Evolutionary conservation across 2,888 invertebrate species (phyloP).

Genomic region (Choreutis nemorana): DNA sequence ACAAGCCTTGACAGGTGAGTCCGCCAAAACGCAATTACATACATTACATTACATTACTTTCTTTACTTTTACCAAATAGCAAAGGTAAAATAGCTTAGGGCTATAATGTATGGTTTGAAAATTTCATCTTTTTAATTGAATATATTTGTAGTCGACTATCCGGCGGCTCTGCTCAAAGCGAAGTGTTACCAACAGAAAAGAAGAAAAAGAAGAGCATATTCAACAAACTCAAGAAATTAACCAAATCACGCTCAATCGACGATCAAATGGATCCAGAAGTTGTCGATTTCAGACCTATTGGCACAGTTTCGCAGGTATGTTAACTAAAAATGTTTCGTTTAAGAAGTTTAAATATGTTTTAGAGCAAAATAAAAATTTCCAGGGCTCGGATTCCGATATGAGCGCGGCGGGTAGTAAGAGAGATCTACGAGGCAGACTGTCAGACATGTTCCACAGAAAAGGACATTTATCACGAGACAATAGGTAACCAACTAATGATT

Average conservation of each 20-base stretch:
- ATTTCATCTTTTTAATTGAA: too few species aligned
- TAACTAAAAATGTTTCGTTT: constrained; percentile 1
- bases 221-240: constrained; percentile 84
- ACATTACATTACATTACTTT: too few species aligned
- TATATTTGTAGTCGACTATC: constrained; percentile 77
- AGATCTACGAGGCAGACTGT: constrained; percentile 80
- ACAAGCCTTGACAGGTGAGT: constrained; percentile 79
- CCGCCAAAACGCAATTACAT: too few species aligned
- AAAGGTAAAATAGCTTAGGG: too few species aligned
- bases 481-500: constrained; percentile 51
- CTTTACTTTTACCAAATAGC: too few species aligned
- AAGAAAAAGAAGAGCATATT: constrained; percentile 85
- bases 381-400: constrained; percentile 78
- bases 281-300: constrained; percentile 54
- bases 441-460: constrained; percentile 83
- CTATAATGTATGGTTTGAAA: too few species aligned
- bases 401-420: constrained; percentile 76
- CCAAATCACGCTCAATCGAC: constrained; percentile 85
- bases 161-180: constrained; percentile 86
- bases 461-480: constrained; percentile 70
- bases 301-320: constrained; percentile 62
- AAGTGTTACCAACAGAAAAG: constrained; percentile 76
- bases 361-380: too few species aligned
- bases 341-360: background rate
- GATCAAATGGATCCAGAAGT: constrained; percentile 63